A percentile compares a stretch with the other conserved stretches of the same genome.
These are phyloP conservation scores for Cyclura pinguis DNA, from an alignment of 2,797 vertebrate species.

Conservation along the genomic window DNA sequence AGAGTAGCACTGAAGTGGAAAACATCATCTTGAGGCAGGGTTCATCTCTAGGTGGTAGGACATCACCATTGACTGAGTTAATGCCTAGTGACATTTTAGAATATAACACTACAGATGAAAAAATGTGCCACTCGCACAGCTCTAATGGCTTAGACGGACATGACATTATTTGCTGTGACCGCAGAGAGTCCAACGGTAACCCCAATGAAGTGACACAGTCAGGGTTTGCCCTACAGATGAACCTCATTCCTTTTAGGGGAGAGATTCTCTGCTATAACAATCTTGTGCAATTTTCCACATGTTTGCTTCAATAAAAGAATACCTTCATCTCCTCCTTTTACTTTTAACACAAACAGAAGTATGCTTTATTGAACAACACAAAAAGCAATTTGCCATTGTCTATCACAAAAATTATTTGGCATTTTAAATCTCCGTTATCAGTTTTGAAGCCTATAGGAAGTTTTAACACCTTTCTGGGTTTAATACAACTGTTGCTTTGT, in stretches of 20 bases:
- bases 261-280: constrained; percentile 72
- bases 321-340: constrained; percentile 77
- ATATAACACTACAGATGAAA: constrained; percentile 76
- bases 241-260: constrained; percentile 73
- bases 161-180: constrained; percentile 78
- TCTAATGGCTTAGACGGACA: constrained; percentile 71
- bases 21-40: constrained; percentile 79
- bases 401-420: constrained; percentile 68
- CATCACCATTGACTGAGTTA: constrained; percentile 82
- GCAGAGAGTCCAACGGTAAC: constrained; percentile 71
- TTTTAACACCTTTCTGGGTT: constrained; percentile 59
- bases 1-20: constrained; percentile 82
- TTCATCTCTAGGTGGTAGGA: constrained; percentile 84
- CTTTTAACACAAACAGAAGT: constrained; percentile 68
- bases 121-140: constrained; percentile 71
- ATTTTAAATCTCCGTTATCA: constrained; percentile 61
- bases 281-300: constrained; percentile 81
- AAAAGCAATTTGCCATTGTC: constrained; percentile 79
- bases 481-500: constrained; percentile 47
- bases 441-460: constrained; percentile 64
- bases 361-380: constrained; percentile 68
- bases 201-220: constrained; percentile 67
- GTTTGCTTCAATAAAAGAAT: constrained; percentile 81
- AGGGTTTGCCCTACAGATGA: constrained; percentile 76
- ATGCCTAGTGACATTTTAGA: constrained; percentile 85